Base-by-base conservation (phyloP, 1,140 invertebrate species). In the Ephestia elutella region DNA sequence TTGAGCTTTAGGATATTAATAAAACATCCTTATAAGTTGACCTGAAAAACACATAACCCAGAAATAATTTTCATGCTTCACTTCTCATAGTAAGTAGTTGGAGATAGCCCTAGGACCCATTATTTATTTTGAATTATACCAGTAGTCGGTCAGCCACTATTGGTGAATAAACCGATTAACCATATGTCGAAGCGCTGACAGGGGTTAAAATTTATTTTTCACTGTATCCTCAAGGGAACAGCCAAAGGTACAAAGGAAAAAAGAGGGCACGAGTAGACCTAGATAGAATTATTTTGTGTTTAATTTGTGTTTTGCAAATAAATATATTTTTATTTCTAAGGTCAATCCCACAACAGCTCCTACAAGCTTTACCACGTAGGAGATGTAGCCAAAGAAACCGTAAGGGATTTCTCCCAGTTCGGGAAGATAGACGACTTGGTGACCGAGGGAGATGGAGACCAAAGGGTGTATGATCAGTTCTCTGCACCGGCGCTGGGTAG, bases 361-460 rank as follows among this genome's bases (percentile, higher is more conserved):
- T 96, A 94, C 86, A 90, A 88, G 0, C 90, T 97, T 32, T 97
- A 96, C 90, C 91, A 92, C 25, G 85, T 96, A 38, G 95, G 95
- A 0, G 90, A 93, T 62, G 89, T 90, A 32, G 92, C 95, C 0
- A 92, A 92, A 18, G 71, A 90, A 13, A 93, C 94, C 0, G 90
- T 97, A 3, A 93, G 93, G 65, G 89, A 92, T 62, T 97, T 97
- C 78, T 93, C 95, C 5, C 96, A 97, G 79, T 93, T 92, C 30
- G 95, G 95, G 17, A 91, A 93, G 56, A 90, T 93, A 0, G 92
- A 95, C 64, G 86, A 92, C 7, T 87, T 97, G 56, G 93, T 96
- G 59, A 89, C 59, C 73, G 89, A 73, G 87, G 90, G 70, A 59
- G 91, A 88, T 65, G 89, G 65, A 59, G 78, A 89, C 25, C 68